Evolutionary conservation across 1,140 invertebrate genomes (phyloP).

Genomic region (Drosophila leontia): DNA sequence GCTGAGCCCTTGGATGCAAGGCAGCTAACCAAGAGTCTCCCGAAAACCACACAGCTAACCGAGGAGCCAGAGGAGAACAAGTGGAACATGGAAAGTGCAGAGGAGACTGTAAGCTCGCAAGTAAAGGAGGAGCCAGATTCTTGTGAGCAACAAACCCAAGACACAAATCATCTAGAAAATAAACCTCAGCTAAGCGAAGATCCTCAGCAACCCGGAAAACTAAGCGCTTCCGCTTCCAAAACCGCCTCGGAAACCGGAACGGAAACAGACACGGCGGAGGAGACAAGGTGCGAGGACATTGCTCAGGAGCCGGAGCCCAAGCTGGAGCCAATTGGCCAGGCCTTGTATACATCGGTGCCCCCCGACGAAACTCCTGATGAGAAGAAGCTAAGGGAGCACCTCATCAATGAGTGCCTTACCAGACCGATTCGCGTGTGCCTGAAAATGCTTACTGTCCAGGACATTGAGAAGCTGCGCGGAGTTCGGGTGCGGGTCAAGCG

Average conservation of each 20-base stretch:
- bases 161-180: too few relatives aligned
- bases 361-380: neutral
- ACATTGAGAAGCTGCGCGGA: constrained; percentile 52
- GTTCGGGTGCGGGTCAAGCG: constrained; percentile 59
- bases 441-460: constrained; percentile 32
- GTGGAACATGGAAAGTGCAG: too few relatives aligned
- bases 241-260: constrained; percentile 10
- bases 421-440: constrained; percentile 37
- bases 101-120: neutral
- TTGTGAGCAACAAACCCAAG: too few relatives aligned
- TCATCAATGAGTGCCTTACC: constrained; percentile 53
- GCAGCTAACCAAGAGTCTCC: neutral
- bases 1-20: neutral
- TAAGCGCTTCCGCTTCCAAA: neutral
- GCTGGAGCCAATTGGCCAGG: neutral
- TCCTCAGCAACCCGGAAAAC: neutral
- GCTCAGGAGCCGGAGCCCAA: neutral
- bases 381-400: neutral
- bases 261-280: constrained; percentile 20
- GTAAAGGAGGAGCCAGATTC: neutral
- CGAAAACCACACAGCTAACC: neutral
- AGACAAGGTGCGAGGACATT: neutral
- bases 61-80: neutral
- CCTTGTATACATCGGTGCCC: neutral
- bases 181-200: too few relatives aligned